Conservation (phyloP, 2,888 invertebrate species). For the Endotricha flammealis region DNA sequence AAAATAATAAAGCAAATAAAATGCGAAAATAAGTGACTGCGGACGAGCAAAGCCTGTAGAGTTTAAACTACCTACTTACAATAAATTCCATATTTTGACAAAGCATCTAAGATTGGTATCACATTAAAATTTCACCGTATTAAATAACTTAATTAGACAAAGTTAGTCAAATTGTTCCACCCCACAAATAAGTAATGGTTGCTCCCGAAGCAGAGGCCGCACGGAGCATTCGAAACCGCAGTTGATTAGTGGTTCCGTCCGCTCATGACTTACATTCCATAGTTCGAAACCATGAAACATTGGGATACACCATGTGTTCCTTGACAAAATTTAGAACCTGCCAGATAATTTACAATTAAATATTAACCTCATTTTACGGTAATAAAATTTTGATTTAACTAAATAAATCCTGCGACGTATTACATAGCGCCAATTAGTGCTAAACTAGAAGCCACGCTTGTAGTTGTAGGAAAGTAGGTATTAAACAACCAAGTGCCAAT, state of each 20-base stretch:
- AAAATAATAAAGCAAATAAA: too few relatives aligned
- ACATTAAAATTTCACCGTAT: constrained; percentile 6
- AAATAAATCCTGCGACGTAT: too few relatives aligned
- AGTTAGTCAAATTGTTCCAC: constrained; percentile 18
- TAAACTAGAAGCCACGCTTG: too few relatives aligned
- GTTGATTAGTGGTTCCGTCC: constrained; percentile 71
- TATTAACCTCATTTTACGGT: neutral
- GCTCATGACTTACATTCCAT: constrained; percentile 49
- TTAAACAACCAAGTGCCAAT: too few relatives aligned
- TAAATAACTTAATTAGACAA: constrained; percentile 9
- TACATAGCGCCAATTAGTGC: too few relatives aligned
- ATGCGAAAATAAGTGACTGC: too few relatives aligned
- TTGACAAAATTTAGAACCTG: neutral
- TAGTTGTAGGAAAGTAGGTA: too few relatives aligned
- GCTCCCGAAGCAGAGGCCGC: constrained; percentile 52
- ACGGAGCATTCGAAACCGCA: constrained; percentile 65
- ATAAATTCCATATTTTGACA: too few relatives aligned
- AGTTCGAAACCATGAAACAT: constrained; percentile 59
- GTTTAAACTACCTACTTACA: too few relatives aligned
- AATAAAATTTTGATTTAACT: too few relatives aligned
- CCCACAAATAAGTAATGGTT: constrained; percentile 55
- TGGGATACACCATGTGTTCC: constrained; percentile 58
- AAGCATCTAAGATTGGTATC: constrained; percentile 7
- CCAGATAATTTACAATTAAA: neutral
- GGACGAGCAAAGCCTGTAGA: too few relatives aligned